Evolutionary conservation across 2,113 vertebrate genomes (phyloP), one percentile per base, ranked within the genome.

Genomic region (Pungitius pungitius): DNA sequence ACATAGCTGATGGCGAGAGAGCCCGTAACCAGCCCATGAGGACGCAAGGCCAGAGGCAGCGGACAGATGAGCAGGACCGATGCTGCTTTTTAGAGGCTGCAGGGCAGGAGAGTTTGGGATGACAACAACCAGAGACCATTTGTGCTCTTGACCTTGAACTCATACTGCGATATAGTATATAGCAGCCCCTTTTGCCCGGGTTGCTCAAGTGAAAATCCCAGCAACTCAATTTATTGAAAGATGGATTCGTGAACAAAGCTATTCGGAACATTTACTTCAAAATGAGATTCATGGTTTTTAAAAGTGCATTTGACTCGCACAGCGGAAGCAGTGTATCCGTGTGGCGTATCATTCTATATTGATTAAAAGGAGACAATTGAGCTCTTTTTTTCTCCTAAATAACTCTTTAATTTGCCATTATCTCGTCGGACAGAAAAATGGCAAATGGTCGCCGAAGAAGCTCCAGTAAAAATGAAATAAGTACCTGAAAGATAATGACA

Each of bases 1-100:
- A 90, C 68, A 87, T 30, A 60, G 74, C 56, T 78, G 77, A 76
- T 67, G 66, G 78, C 75, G 71, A 77, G 78, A 56, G 66, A 55
- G 59, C 80, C 81, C 73, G 85, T 85, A 87, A 87, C 73, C 76
- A 88, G 78, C 73, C 79, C 59, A 72, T 87, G 86, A 89, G 87
- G 64, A 85, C 83, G 76, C 64, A 73, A 77, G 75, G 75, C 82
- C 71, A 78, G 69, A 80, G 72, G 73, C 61, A 3, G 40, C 24
- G 58, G 57, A 78, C 66, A 74, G 60, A 88, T 82, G 60, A 77
- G 68, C 37, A 52, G 70, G 58, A 81, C 51, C 80, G 78, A 83
- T 68, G 40, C 70, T 30, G 69, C n/a, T 47, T 80, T 86, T 86
- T 75, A 85, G 76, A 83, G 73, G 83, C 86, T n/a, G n/a, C 51